These are phyloP conservation scores for Mesembrinibis cayennensis DNA, from an alignment of 2,113 vertebrate genomes.

Conservation along the genomic window DNA sequence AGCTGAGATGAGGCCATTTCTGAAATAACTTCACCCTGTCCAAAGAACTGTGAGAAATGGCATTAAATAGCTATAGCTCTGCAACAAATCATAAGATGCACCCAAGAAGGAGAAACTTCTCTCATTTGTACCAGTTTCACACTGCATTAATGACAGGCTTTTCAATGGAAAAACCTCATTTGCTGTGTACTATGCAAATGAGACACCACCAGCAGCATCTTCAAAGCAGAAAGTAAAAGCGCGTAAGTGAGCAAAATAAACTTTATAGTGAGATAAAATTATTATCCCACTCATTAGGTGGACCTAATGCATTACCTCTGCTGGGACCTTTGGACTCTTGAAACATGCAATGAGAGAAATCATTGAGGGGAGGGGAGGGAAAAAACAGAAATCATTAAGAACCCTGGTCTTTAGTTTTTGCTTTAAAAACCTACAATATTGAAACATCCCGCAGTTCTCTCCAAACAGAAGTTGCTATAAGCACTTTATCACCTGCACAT, in stretches of 20 bases:
- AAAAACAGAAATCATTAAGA: constrained; percentile 42
- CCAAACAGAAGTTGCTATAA: background rate
- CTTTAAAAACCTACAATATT: background rate
- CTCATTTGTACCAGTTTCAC: background rate
- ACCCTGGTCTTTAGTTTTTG: background rate
- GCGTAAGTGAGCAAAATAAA: constrained; percentile 22
- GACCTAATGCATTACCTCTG: constrained; percentile 73
- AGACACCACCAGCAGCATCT: constrained; percentile 30
- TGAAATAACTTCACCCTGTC: background rate
- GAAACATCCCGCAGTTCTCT: background rate
- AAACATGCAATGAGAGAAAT: constrained; percentile 47
- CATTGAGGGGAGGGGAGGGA: constrained; percentile 3
- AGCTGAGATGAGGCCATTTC: background rate
- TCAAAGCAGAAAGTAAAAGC: constrained; percentile 48
- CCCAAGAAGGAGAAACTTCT: constrained; percentile 1
- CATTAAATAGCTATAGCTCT: background rate
- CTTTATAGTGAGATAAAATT: constrained; percentile 63
- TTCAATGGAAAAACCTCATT: constrained; percentile 14
- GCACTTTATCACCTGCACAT: background rate
- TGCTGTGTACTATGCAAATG: background rate
- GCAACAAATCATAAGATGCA: background rate
- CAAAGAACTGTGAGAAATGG: background rate
- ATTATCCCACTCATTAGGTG: constrained; percentile 71
- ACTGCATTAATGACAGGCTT: background rate
- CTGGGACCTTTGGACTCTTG: constrained; percentile 67